Percentiles rank a stretch among this genome's conserved stretches.
Conservation (phyloP, 2,888 invertebrate species). For the Eustalomyia histrio region DNA sequence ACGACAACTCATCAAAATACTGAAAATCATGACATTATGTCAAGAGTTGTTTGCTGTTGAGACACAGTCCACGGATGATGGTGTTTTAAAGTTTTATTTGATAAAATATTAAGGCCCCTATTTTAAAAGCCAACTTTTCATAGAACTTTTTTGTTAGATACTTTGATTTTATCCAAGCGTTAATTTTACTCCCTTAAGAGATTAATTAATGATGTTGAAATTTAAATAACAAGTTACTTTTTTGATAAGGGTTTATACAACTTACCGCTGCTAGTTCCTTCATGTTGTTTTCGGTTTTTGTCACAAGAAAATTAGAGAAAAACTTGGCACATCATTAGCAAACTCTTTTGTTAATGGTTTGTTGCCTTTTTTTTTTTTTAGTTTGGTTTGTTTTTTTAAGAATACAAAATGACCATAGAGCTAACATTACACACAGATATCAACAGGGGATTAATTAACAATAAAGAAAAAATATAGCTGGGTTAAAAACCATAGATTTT, state of each 20-base stretch:
- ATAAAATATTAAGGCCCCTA: constrained; percentile 14
- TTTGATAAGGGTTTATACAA: constrained; percentile 31
- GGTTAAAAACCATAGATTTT: too few relatives aligned
- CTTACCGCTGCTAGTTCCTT: background rate
- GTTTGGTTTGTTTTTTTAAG: background rate
- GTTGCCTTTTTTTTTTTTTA: constrained; percentile 15
- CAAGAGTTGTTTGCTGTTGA: constrained; percentile 33
- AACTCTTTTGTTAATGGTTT: constrained; percentile 42
- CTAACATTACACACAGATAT: constrained; percentile 28
- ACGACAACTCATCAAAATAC: background rate
- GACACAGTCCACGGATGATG: background rate
- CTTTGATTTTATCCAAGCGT: constrained; percentile 8
- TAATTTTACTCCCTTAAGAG: constrained; percentile 39
- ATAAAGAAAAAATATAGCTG: background rate
- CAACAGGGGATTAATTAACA: constrained; percentile 59
- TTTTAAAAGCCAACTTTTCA: constrained; percentile 7
- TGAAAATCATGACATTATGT: constrained; percentile 38
- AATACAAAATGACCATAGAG: constrained; percentile 31
- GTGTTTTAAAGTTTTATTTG: background rate
- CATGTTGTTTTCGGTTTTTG: background rate
- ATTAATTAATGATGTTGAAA: constrained; percentile 56
- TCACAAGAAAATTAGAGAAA: background rate
- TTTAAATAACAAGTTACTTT: constrained; percentile 38
- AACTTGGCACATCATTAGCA: constrained; percentile 52
- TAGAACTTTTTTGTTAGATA: constrained; percentile 9